These are phyloP conservation scores for Triplophysa dalaica DNA, from an alignment of 2,113 vertebrate genomes.

Conservation along the genomic window DNA sequence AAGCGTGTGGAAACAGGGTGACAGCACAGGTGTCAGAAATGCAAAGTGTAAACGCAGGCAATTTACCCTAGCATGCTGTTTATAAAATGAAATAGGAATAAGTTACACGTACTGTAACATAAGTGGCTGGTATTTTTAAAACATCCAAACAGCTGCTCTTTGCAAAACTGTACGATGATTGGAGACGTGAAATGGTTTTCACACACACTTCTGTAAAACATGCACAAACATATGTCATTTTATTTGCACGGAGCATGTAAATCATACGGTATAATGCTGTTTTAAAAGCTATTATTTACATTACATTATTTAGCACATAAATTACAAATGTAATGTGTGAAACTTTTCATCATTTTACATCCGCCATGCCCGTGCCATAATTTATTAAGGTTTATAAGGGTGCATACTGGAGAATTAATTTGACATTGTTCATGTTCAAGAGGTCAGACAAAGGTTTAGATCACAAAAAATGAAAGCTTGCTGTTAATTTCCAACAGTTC, in stretches of 20 bases:
- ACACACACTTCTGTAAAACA: neutral
- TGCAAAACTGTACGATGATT: neutral
- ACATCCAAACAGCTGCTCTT: neutral
- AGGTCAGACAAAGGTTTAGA: no score
- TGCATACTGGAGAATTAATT: no score
- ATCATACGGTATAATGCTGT: no score
- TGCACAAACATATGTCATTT: neutral
- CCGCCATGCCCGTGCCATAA: no score
- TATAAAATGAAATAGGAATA: neutral
- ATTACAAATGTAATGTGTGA: no score
- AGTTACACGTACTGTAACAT: neutral
- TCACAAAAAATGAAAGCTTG: no score
- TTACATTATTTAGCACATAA: no score
- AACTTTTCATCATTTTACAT: no score
- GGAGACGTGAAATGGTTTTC: neutral
- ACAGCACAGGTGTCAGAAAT: conserved; percentile 18
- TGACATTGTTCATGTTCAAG: no score
- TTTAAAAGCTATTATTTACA: no score
- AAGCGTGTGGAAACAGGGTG: neutral
- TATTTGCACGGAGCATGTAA: neutral
- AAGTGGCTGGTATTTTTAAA: neutral
- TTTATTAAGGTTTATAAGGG: no score
- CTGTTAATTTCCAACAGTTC: no score
- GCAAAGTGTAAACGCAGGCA: neutral
- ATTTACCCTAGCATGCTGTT: neutral